Evolutionary conservation across 2,888 invertebrate species (phyloP), one percentile per base, ranked within the genome.

Genomic region (Hypselothyrea guttata): DNA sequence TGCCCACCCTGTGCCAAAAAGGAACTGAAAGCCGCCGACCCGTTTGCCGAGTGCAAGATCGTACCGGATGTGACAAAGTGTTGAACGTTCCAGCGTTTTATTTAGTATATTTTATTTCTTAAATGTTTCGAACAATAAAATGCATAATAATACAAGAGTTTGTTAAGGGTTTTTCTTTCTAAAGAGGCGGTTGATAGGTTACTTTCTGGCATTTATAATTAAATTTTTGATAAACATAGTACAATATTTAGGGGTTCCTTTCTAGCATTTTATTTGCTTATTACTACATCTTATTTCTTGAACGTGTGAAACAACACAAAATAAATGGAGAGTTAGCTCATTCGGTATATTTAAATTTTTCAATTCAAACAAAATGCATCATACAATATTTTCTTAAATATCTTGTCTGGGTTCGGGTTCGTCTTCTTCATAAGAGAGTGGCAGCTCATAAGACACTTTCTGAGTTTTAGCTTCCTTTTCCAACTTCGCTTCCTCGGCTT

Each of bases 1-100:
- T 90, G 90, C 33, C 90, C 90, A 1, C 82, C 88, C 0, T 79
- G 90, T 31, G 83, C 88, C 57, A 54, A 58, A 5, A 87, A 86
- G 45, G 71, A 78, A 18, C 66, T 69, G 1, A 87, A 88, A 46
- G 49, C 68, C 2, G 74, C 69, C 47, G 83, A 86, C 42, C 42
- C 72, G 0, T 67, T 27, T 2, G 56, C 56, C 18, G 71, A 77
- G 28, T 88, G 88, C 42, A 85, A 86, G 62, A 68, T 76, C 48
- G 74, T 81, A 2, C 67, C 81, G 4, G 78, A 87, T 47, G 71
- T 86, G 2, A 71, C 63, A 35, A 88, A 88, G 59, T 88, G 87
- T 67, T 88, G 66, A 51, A 63, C 60, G 31, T 52, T 15, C 12
- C 12, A 37, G 13, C 33, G 18, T 37, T 51, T 48, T 38, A 35